These are phyloP conservation scores for Camptogramma bilineatum DNA, from an alignment of 2,888 invertebrate species.

Conservation along the genomic window DNA sequence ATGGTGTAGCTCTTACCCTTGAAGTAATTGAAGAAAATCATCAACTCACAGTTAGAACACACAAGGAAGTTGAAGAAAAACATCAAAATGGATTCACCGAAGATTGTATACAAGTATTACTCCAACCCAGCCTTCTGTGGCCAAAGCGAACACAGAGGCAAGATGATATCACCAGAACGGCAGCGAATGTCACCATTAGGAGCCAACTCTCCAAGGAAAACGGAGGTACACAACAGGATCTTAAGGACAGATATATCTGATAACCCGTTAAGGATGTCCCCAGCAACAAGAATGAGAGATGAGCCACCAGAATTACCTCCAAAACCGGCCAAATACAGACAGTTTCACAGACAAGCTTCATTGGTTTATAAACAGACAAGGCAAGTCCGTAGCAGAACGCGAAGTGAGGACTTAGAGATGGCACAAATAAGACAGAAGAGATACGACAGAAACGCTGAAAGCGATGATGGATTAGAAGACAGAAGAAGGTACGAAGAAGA, in stretches of 20 bases:
- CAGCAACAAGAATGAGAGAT: slow-evolving; percentile 61
- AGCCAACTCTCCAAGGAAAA: slow-evolving; percentile 77
- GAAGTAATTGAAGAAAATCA: neutral
- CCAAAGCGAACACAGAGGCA: slow-evolving; percentile 87
- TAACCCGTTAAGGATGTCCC: slow-evolving; percentile 74
- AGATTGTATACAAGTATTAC: slow-evolving; percentile 87
- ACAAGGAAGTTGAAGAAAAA: neutral
- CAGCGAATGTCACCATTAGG: slow-evolving; percentile 75
- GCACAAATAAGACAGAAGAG: slow-evolving; percentile 68
- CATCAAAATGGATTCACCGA: slow-evolving; percentile 76
- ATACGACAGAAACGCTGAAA: slow-evolving; percentile 66
- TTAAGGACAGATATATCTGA: slow-evolving; percentile 79
- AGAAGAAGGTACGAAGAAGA: slow-evolving; percentile 63
- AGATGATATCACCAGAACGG: slow-evolving; percentile 63
- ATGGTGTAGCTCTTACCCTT: neutral
- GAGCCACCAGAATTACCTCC: slow-evolving; percentile 78
- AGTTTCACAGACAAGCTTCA: slow-evolving; percentile 75
- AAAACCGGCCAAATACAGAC: slow-evolving; percentile 72
- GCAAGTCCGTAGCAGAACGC: slow-evolving; percentile 64
- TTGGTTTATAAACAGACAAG: slow-evolving; percentile 82
- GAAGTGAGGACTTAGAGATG: slow-evolving; percentile 81
- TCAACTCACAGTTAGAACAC: neutral
- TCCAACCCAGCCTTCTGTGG: slow-evolving; percentile 93
- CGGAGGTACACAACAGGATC: slow-evolving; percentile 70
- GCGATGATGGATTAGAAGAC: slow-evolving; percentile 71